These are phyloP conservation scores for Atlantisia rogersi DNA, from an alignment of 2,113 vertebrate species.

Conservation along the genomic window DNA sequence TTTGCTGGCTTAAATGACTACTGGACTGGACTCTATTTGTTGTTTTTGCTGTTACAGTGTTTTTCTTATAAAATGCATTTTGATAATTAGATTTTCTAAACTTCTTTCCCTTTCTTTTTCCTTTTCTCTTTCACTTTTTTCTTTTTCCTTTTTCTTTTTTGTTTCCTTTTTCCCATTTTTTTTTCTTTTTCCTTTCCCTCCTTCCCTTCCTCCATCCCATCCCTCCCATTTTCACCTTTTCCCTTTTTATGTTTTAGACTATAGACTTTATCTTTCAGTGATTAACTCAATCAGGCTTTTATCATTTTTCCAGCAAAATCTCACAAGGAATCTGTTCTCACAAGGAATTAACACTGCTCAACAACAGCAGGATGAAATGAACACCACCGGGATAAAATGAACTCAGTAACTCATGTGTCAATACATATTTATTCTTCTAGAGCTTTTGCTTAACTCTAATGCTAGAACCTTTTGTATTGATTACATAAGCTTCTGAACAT, in stretches of 20 bases:
- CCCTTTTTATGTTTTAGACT: background rate
- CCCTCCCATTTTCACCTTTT: too few species aligned
- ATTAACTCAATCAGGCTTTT: background rate
- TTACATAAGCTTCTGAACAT: background rate
- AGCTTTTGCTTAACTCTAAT: conserved; percentile 20
- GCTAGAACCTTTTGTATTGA: background rate
- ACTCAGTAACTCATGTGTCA: background rate
- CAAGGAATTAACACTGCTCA: conserved; percentile 1
- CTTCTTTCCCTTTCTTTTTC: background rate
- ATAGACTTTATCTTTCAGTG: background rate
- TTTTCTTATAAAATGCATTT: background rate
- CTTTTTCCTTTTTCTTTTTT: background rate
- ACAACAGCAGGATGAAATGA: background rate
- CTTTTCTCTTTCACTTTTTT: background rate
- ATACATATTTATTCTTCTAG: conserved; percentile 8
- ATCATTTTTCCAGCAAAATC: background rate
- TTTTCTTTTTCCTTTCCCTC: background rate
- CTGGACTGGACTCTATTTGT: background rate
- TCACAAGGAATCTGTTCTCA: background rate
- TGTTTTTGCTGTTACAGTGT: background rate
- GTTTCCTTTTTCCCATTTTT: too few species aligned
- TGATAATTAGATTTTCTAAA: background rate
- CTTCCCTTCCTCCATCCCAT: too few species aligned
- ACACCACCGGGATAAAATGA: background rate
- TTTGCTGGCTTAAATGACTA: background rate